phyloP scores from a whole-genome alignment of 2,888 invertebrate genomes.

The Carabus problematicus region DNA sequence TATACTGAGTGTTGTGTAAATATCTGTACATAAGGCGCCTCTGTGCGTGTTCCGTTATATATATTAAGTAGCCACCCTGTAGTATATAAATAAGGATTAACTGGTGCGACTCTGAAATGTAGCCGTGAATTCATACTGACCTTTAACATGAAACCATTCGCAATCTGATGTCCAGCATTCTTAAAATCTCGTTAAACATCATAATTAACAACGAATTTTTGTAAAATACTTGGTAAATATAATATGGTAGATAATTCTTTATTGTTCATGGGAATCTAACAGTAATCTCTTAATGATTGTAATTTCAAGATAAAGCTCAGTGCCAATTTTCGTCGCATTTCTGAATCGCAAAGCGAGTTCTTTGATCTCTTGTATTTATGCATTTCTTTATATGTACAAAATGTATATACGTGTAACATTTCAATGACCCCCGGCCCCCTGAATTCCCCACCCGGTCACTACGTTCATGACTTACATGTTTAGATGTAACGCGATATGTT shows the following conservation, averaged over 20 bases:
- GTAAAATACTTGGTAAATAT: no score
- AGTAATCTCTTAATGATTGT: no score
- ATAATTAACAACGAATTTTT: no score
- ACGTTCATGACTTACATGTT: not conserved
- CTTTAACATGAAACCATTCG: no score
- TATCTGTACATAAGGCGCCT: conserved; percentile 31
- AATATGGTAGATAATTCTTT: no score
- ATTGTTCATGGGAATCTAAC: no score
- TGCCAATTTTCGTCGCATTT: no score
- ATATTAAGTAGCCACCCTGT: conserved; percentile 36
- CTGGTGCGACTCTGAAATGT: not conserved
- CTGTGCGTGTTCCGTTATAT: conserved; percentile 26
- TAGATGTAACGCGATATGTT: not conserved
- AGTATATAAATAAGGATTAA: conserved; percentile 41
- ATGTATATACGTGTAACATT: conserved; percentile 40
- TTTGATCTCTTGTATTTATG: conserved; percentile 41
- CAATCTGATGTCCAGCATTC: no score
- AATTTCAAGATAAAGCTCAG: no score
- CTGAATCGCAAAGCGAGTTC: not conserved
- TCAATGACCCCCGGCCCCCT: conserved; percentile 7
- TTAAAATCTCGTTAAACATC: no score
- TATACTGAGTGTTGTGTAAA: conserved; percentile 40
- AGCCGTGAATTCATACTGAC: no score
- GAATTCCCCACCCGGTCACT: conserved; percentile 15
- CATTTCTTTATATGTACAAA: conserved; percentile 38